These are phyloP conservation scores for Oxycera nigricornis DNA, from an alignment of 2,888 invertebrate genomes.

Conservation along the genomic window DNA sequence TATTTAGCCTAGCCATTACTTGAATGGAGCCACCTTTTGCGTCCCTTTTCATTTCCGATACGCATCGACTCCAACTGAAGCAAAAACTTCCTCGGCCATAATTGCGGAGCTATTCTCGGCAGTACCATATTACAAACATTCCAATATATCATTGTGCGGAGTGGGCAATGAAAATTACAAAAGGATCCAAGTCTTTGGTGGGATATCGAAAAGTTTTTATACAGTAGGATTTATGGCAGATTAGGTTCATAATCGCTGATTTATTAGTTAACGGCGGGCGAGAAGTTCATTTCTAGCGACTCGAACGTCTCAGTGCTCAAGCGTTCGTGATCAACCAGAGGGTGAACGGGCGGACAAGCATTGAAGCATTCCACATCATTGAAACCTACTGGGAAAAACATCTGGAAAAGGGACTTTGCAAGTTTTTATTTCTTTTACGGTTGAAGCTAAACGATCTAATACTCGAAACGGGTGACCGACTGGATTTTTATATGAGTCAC, in stretches of 20 bases:
- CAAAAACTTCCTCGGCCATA: slow-evolving; percentile 42
- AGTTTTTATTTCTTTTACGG: slow-evolving; percentile 38
- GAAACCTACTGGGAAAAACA: slow-evolving; percentile 16
- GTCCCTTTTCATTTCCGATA: background rate
- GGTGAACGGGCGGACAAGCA: background rate
- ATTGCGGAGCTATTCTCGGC: slow-evolving; percentile 40
- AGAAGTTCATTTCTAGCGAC: slow-evolving; percentile 41
- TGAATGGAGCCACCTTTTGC: background rate
- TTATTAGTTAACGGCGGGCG: slow-evolving; percentile 45
- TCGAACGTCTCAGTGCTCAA: slow-evolving; percentile 7
- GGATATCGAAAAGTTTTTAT: slow-evolving; percentile 41
- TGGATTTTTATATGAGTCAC: slow-evolving; percentile 35
- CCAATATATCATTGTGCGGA: slow-evolving; percentile 43
- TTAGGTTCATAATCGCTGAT: slow-evolving; percentile 47
- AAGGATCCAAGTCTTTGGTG: slow-evolving; percentile 42
- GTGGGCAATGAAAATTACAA: slow-evolving; percentile 44
- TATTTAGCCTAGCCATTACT: background rate
- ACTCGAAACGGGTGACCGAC: slow-evolving; percentile 20
- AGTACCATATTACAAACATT: slow-evolving; percentile 43
- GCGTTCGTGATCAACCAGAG: background rate
- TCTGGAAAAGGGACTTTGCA: slow-evolving; percentile 27
- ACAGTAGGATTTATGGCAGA: slow-evolving; percentile 44
- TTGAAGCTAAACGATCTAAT: slow-evolving; percentile 1
- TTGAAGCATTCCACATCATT: background rate
- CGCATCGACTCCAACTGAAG: background rate